These are phyloP conservation scores for Choristoneura rosaceana DNA, from an alignment of 2,888 invertebrate genomes.

Conservation along the genomic window DNA sequence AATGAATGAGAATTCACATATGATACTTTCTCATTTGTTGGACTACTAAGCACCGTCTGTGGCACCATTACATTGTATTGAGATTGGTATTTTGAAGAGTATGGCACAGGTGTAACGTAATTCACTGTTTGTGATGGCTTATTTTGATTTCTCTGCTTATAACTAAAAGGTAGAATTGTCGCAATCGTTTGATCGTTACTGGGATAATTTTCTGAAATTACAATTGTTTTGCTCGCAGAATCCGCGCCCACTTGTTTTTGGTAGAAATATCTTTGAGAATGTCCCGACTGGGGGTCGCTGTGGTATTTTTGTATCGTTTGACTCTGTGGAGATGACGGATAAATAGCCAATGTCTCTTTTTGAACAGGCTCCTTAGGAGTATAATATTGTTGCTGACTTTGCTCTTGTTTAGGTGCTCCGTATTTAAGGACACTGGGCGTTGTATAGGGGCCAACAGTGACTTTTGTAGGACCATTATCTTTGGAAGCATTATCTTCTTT, in stretches of 20 bases:
- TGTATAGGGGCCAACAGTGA: conserved; percentile 21
- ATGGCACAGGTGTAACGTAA: conserved; percentile 77
- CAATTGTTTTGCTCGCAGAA: conserved; percentile 59
- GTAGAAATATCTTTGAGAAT: conserved; percentile 65
- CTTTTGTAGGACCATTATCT: conserved; percentile 28
- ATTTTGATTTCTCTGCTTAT: conserved; percentile 58
- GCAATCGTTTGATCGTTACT: conserved; percentile 85
- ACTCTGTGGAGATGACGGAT: conserved; percentile 57
- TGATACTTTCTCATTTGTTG: conserved; percentile 69
- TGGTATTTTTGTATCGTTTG: conserved; percentile 57
- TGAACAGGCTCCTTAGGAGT: conserved; percentile 55
- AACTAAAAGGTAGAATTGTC: conserved; percentile 75
- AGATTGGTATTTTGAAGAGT: conserved; percentile 70
- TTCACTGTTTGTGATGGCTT: conserved; percentile 69
- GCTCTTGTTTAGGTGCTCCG: conserved; percentile 45
- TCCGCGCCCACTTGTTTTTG: conserved; percentile 61
- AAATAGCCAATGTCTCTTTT: conserved; percentile 59
- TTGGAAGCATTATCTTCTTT: conserved; percentile 43
- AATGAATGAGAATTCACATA: conserved; percentile 75
- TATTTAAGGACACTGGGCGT: conserved; percentile 38
- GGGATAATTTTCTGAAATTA: conserved; percentile 85
- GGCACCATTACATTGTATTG: conserved; percentile 78
- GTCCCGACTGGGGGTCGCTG: conserved; percentile 55
- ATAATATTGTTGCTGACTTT: conserved; percentile 56
- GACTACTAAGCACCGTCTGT: conserved; percentile 68